A percentile compares a stretch with the other conserved stretches of the same genome.
Conservation (phyloP, 2,888 invertebrate species). For the Ferrisia virgata region DNA sequence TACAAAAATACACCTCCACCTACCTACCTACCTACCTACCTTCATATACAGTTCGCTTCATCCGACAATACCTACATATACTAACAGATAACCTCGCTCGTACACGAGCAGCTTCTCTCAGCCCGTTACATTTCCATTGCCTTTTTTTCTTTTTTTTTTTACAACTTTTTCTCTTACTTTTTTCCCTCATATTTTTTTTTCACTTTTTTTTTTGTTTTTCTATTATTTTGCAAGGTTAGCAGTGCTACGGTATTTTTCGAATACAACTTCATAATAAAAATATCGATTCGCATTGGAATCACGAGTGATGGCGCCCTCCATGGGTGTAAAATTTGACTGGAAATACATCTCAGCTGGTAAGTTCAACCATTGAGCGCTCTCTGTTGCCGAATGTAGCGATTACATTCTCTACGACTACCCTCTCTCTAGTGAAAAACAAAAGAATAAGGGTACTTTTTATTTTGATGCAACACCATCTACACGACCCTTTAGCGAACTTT, state of each 20-base stretch:
- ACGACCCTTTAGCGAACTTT: too few relatives aligned
- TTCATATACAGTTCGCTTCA: too few relatives aligned
- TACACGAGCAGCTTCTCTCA: background rate
- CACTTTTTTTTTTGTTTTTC: constrained; percentile 41
- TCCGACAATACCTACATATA: background rate
- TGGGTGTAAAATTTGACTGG: background rate
- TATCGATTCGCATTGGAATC: background rate
- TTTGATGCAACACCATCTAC: too few relatives aligned
- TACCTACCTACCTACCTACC: background rate
- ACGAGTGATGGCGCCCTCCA: background rate
- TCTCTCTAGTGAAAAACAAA: too few relatives aligned
- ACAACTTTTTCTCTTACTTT: constrained; percentile 47
- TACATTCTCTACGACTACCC: too few relatives aligned
- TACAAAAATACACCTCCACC: background rate
- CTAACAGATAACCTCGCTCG: background rate
- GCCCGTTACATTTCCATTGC: background rate
- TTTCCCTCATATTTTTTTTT: constrained; percentile 44
- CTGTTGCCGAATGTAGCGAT: background rate
- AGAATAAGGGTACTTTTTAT: too few relatives aligned
- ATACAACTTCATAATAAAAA: constrained; percentile 9
- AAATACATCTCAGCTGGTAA: background rate
- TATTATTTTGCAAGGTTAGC: background rate
- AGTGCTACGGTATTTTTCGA: background rate
- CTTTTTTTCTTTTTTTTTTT: background rate
- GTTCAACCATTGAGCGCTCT: background rate